Base-by-base conservation (phyloP, 2,797 vertebrate genomes). In the Rhincodon typus region DNA sequence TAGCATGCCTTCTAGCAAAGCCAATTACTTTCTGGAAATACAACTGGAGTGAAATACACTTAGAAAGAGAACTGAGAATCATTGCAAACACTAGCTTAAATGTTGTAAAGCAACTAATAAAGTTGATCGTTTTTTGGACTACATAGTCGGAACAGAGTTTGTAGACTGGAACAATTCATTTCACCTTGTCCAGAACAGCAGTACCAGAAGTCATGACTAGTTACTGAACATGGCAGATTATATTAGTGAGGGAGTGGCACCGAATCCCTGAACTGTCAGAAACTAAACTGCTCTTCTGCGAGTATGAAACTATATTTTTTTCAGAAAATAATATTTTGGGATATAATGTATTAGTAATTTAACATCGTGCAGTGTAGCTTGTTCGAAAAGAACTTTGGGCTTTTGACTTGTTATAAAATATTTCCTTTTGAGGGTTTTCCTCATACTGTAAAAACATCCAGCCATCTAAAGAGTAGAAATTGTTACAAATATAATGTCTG, bases 41-140 rank as follows among this genome's bases (percentile, higher is more conserved):
- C 17, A 66, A 66, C 5, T 66, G 8, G 3, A n/a, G 4, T 87
- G 25, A 87, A 50, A 10, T 23, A 12, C 50, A 62, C 13, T 62
- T 21, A 90, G 57, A 90, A 62, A 91, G 88, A 91, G 57, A 91
- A 88, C 86, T 88, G 88, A 19, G 34, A n/a, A 91, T 91, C 30
- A 91, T 91, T n/a, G 34, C 88, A 67, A 21, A 8, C n/a, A 38
- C 3, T 0, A 90, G n/a, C 2, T 19, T 91, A 91, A 91, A 21
- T 67, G 57, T 19, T 21, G 17, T 91, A 15, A 67, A n/a, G 25
- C 38, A 38, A 5, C 66, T 91, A 91, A 91, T n/a, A 67, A 19
- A 5, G 53, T 91, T 62, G n/a, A 66, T 67, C 38, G n/a, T 93
- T 21, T 93, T 19, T 19, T 67, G 57, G n/a, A 17, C 17, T 66